phyloP scores from a whole-genome alignment of 2,888 invertebrate species.

The Dione juno region DNA sequence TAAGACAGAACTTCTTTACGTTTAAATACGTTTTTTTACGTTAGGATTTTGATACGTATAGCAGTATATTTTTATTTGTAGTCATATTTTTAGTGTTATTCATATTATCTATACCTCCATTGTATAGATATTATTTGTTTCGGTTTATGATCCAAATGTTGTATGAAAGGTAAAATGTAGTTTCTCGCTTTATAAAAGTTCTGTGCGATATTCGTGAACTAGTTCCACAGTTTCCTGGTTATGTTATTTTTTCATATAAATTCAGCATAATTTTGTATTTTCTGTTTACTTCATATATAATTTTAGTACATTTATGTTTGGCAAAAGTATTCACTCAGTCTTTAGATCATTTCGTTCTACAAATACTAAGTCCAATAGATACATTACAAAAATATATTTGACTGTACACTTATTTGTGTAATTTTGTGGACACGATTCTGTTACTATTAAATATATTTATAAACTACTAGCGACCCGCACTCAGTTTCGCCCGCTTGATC shows the following conservation, averaged over 20 bases:
- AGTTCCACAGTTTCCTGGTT: slow-evolving; percentile 27
- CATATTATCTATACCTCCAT: background rate
- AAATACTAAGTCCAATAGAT: background rate
- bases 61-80: too few relatives aligned
- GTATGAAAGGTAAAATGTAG: background rate
- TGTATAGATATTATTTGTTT: background rate
- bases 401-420: too few relatives aligned
- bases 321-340: too few relatives aligned
- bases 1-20: too few relatives aligned
- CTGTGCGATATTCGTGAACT: slow-evolving; percentile 25
- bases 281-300: slow-evolving; percentile 2
- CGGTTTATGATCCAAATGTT: background rate
- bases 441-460: too few relatives aligned
- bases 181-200: slow-evolving; percentile 17
- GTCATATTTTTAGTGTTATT: too few relatives aligned
- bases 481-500: too few relatives aligned
- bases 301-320: slow-evolving; percentile 7
- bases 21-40: too few relatives aligned
- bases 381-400: too few relatives aligned
- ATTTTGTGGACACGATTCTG: too few relatives aligned
- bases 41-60: too few relatives aligned
- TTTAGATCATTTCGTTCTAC: background rate
- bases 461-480: too few relatives aligned
- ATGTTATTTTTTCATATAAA: slow-evolving; percentile 25
- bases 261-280: slow-evolving; percentile 17